Conservation (phyloP, 1,140 invertebrate species). For the Pachypeltis micranthus region DNA sequence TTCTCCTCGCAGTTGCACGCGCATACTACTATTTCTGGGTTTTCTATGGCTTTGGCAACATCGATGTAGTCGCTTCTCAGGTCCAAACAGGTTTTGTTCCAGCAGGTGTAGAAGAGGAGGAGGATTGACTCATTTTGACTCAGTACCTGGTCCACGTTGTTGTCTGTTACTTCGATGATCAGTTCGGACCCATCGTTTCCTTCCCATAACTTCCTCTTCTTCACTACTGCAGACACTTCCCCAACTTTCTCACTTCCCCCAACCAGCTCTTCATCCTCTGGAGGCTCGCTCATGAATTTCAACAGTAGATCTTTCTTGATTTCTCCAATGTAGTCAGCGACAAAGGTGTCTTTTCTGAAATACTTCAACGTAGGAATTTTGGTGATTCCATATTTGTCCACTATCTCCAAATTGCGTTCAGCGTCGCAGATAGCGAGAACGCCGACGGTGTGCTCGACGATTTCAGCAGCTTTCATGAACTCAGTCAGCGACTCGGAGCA, state of each 20-base stretch:
- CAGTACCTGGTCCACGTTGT: neutral
- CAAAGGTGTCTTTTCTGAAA: neutral
- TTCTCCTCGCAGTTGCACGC: neutral
- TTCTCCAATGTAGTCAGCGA: constrained; percentile 9
- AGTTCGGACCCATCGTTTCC: neutral
- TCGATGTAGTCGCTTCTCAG: neutral
- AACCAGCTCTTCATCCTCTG: neutral
- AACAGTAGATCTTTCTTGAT: neutral
- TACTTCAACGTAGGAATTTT: constrained; percentile 9
- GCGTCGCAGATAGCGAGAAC: constrained; percentile 1
- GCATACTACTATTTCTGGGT: neutral
- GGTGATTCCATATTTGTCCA: neutral
- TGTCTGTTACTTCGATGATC: neutral
- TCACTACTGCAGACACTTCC: neutral
- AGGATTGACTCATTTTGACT: neutral
- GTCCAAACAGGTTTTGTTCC: neutral
- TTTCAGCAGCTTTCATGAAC: constrained; percentile 1
- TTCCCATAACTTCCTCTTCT: neutral
- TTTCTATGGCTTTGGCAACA: neutral
- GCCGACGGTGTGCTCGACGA: neutral
- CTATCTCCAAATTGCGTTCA: constrained; percentile 2
- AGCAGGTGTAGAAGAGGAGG: neutral
- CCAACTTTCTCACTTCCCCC: neutral
- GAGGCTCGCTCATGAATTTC: constrained; percentile 11
- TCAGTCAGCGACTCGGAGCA: neutral